phyloP scores from a whole-genome alignment of 2,113 vertebrate species.

The Desmodus rotundus region DNA sequence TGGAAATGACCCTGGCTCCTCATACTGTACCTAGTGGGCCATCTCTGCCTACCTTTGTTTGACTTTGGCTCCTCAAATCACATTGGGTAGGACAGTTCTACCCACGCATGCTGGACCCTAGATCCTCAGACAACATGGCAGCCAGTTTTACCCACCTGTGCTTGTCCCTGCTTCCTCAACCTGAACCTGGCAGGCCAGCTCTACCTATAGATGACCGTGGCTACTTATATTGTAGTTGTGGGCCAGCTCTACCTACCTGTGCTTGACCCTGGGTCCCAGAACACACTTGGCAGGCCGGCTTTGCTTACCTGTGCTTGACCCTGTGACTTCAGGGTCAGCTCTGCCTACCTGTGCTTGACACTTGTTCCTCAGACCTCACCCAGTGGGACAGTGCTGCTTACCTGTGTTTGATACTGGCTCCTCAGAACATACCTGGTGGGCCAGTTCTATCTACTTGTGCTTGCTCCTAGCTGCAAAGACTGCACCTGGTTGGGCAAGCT shows the following conservation, averaged over 20 bases:
- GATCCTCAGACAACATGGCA: background rate
- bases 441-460: background rate
- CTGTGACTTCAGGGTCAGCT: background rate
- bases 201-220: background rate
- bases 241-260: background rate
- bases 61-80: background rate
- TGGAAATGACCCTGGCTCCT: background rate
- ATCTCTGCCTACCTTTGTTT: background rate
- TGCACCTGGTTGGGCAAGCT: accelerated
- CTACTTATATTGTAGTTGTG: background rate
- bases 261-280: background rate
- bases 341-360: too few relatives aligned
- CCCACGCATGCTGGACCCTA: background rate
- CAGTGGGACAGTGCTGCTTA: background rate
- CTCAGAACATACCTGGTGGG: background rate
- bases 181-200: background rate
- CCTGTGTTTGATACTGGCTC: background rate
- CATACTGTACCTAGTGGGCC: background rate
- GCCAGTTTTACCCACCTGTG: background rate
- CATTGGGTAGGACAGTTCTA: background rate
- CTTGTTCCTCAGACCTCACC: background rate
- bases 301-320: background rate
- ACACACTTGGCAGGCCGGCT: background rate
- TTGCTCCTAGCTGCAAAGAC: background rate
- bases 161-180: background rate